phyloP scores from a whole-genome alignment of 2,797 vertebrate genomes.

The Betta splendens region DNA sequence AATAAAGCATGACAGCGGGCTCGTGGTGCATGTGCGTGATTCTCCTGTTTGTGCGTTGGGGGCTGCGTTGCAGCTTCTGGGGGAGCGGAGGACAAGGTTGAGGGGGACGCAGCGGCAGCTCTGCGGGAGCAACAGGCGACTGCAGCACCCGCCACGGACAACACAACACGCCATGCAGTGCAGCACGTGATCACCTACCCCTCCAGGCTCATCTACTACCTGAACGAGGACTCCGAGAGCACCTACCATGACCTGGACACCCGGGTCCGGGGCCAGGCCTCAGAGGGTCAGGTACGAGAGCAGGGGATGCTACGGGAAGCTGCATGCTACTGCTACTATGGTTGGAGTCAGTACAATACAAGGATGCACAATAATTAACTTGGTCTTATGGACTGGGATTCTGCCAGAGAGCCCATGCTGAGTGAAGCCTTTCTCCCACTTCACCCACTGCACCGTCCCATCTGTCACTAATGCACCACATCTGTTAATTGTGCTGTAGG shows the following conservation, averaged over 20 bases:
- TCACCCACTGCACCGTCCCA: conserved; percentile 32
- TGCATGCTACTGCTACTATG: too few species aligned
- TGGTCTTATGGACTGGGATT: conserved; percentile 12
- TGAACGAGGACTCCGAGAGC: conserved; percentile 93
- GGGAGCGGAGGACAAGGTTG: conserved; percentile 77
- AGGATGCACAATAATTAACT: conserved; percentile 10
- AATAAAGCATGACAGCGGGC: conserved; percentile 52
- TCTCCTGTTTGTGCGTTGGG: conserved; percentile 40
- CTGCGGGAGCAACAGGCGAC: conserved; percentile 80
- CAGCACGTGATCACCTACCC: conserved; percentile 91
- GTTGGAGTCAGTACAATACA: conserved; percentile 6
- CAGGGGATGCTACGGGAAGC: not conserved
- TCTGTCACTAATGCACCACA: conserved; percentile 44
- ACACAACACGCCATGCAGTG: conserved; percentile 79
- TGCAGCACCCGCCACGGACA: conserved; percentile 78
- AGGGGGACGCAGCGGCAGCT: conserved; percentile 73
- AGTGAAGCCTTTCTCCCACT: conserved; percentile 26
- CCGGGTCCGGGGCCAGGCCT: conserved; percentile 86
- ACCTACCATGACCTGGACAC: conserved; percentile 96
- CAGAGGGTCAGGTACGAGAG: conserved; percentile 86
- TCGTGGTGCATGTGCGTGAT: conserved; percentile 17
- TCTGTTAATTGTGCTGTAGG: conserved; percentile 32
- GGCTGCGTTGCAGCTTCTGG: conserved; percentile 66
- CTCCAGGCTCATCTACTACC: conserved; percentile 94
- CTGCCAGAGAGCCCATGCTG: conserved; percentile 19